Evolutionary conservation across 1,140 invertebrate genomes (phyloP).

Genomic region (Tyrophagus putrescentiae): DNA sequence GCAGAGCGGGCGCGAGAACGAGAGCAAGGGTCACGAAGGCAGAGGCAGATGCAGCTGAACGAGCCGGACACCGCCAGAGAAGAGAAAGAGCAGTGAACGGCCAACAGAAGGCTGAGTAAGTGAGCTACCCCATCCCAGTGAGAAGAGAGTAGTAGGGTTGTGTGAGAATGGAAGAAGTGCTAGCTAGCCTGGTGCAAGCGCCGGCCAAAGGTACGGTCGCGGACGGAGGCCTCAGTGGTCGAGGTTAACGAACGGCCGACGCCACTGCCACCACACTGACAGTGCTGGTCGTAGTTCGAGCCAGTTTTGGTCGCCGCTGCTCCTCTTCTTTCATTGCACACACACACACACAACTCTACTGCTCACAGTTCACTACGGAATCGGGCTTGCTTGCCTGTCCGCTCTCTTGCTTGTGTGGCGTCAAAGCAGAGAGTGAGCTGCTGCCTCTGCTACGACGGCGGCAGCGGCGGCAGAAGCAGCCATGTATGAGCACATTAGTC

Average conservation of each 20-base stretch:
- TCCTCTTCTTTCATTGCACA: no score
- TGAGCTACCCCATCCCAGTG: neutral
- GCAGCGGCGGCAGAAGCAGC: neutral
- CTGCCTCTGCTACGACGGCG: no score
- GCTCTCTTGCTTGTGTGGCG: no score
- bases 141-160: neutral
- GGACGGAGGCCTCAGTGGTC: neutral
- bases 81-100: slow-evolving; percentile 1
- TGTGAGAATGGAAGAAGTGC: slow-evolving; percentile 6
- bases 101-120: neutral
- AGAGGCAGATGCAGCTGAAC: neutral
- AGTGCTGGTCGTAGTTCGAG: no score
- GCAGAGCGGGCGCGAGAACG: neutral
- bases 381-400: no score
- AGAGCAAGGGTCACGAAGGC: neutral
- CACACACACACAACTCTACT: no score
- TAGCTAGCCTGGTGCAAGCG: neutral
- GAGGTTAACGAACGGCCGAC: slow-evolving; percentile 3
- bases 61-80: neutral
- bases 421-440: no score
- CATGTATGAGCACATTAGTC: slow-evolving; percentile 14
- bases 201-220: neutral
- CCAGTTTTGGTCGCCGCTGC: no score
- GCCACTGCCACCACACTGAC: neutral
- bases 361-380: no score